Conservation (phyloP, 2,888 invertebrate genomes). For the Lasius platythorax region DNA sequence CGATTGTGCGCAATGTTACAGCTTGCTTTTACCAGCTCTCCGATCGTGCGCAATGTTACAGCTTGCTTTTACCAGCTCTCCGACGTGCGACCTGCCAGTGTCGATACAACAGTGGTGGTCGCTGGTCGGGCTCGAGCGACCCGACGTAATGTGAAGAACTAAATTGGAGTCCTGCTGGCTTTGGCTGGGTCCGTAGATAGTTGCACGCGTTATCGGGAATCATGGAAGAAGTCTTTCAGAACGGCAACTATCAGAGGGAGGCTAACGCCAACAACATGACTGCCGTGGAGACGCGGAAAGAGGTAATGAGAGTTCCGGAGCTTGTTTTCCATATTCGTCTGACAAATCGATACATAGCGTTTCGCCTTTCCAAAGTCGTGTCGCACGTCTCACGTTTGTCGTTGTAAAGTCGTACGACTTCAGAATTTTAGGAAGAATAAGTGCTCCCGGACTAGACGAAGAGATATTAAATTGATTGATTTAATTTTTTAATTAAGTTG, state of each 20-base stretch:
- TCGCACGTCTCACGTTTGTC: too few relatives aligned
- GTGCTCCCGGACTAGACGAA: neutral
- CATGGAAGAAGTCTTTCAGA: conserved; percentile 83
- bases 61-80: neutral
- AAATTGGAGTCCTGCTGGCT: conserved; percentile 9
- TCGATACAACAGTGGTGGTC: conserved; percentile 30
- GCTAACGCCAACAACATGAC: conserved; percentile 78
- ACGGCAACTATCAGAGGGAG: conserved; percentile 81
- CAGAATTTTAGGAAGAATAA: neutral
- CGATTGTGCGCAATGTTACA: conserved; percentile 15
- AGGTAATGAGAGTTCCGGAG: conserved; percentile 74
- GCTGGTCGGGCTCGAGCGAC: conserved; percentile 2
- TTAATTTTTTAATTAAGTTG: conserved; percentile 12
- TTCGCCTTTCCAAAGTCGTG: conserved; percentile 22
- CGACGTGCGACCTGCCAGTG: conserved; percentile 20
- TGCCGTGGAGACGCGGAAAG: conserved; percentile 78
- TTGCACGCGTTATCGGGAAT: conserved; percentile 45
- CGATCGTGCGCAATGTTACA: conserved; percentile 8
- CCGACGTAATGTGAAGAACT: conserved; percentile 25
- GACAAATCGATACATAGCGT: conserved; percentile 65
- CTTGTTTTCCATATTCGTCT: conserved; percentile 49
- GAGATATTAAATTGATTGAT: neutral
- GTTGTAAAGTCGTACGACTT: neutral
- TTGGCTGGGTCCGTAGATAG: conserved; percentile 3
- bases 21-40: conserved; percentile 7